phyloP scores from a whole-genome alignment of 2,888 invertebrate species.

The Alloplasta piceator region DNA sequence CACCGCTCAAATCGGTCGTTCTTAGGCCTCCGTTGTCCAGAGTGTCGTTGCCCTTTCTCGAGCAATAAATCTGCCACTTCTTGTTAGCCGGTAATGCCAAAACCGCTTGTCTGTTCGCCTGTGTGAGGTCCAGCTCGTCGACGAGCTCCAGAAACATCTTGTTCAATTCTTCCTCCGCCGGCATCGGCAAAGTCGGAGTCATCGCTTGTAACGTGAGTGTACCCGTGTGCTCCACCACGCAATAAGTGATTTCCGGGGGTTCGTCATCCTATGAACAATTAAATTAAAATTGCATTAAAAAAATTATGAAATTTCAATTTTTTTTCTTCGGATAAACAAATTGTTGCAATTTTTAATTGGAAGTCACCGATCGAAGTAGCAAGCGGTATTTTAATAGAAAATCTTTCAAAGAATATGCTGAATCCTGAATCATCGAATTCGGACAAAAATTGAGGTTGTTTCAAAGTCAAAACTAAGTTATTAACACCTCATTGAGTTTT shows the following conservation, averaged over 20 bases:
- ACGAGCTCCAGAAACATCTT: constrained; percentile 97
- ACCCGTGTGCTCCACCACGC: constrained; percentile 95
- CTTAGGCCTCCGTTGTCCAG: constrained; percentile 85
- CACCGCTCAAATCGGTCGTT: constrained; percentile 89
- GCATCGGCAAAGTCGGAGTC: constrained; percentile 97
- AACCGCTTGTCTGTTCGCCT: constrained; percentile 97
- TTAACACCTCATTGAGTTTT: too few relatives aligned
- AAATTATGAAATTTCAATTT: too few relatives aligned
- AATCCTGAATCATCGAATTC: too few relatives aligned
- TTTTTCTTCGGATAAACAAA: too few relatives aligned
- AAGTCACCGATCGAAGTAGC: too few relatives aligned
- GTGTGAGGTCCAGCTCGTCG: constrained; percentile 96
- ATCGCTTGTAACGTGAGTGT: constrained; percentile 93
- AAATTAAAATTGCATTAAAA: too few relatives aligned
- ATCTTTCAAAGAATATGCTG: too few relatives aligned
- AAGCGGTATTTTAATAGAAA: too few relatives aligned
- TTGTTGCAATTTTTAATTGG: too few relatives aligned
- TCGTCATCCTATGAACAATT: constrained; percentile 98
- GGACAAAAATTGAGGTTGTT: too few relatives aligned
- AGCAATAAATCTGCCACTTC: constrained; percentile 99
- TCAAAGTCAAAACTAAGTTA: too few relatives aligned
- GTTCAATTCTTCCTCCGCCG: constrained; percentile 95
- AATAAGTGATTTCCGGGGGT: constrained; percentile 97
- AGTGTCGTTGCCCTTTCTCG: constrained; percentile 89
- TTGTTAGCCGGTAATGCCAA: constrained; percentile 96